A percentile compares a stretch with the other conserved stretches of the same genome.
phyloP scores from a whole-genome alignment of 1,140 invertebrate genomes.

The Danaus melanippus region DNA sequence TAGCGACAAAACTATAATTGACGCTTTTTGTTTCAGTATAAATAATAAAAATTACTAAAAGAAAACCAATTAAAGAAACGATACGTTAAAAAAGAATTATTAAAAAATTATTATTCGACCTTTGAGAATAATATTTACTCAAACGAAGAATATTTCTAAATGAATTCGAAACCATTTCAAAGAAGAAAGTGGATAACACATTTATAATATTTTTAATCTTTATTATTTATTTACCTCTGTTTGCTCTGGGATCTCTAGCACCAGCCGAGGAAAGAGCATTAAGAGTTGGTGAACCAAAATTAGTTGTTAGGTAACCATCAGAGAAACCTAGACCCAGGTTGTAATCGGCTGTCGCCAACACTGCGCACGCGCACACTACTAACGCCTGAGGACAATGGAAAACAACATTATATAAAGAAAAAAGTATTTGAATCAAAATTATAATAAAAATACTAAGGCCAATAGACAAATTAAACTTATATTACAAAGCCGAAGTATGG shows the following conservation, averaged over 20 bases:
- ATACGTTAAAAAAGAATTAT: too few relatives aligned
- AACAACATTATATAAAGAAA: slow-evolving; percentile 9
- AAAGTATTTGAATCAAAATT: neutral
- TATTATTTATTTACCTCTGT: slow-evolving; percentile 45
- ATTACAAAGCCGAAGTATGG: neutral
- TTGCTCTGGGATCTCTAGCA: slow-evolving; percentile 58
- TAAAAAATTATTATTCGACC: too few relatives aligned
- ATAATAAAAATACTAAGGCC: neutral
- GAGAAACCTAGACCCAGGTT: slow-evolving; percentile 42
- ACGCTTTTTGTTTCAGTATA: too few relatives aligned
- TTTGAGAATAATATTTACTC: too few relatives aligned
- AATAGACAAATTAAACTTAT: neutral
- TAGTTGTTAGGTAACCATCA: slow-evolving; percentile 45
- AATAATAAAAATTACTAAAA: too few relatives aligned
- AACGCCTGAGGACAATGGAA: slow-evolving; percentile 50
- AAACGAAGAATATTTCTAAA: too few relatives aligned
- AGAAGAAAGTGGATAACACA: too few relatives aligned
- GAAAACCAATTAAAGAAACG: too few relatives aligned
- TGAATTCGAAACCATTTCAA: too few relatives aligned
- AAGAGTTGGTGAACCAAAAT: slow-evolving; percentile 37
- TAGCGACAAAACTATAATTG: too few relatives aligned
- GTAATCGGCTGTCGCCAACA: slow-evolving; percentile 53
- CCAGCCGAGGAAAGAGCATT: slow-evolving; percentile 38
- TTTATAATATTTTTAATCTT: too few relatives aligned
- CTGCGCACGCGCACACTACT: slow-evolving; percentile 50